These are phyloP conservation scores for Nothobranchius furzeri DNA, from an alignment of 2,113 vertebrate genomes.

Conservation along the genomic window DNA sequence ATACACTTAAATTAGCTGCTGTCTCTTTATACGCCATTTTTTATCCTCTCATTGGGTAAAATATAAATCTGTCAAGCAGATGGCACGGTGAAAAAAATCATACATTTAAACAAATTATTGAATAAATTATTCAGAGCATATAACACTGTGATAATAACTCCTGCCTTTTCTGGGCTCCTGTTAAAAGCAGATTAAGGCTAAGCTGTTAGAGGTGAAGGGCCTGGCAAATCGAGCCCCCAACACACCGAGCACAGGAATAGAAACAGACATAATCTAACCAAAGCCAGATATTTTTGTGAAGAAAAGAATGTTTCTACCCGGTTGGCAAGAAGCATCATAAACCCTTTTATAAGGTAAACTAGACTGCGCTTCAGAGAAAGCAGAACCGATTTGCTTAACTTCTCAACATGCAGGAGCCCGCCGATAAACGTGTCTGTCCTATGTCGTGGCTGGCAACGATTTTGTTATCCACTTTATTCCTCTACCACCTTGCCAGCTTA, in stretches of 20 bases:
- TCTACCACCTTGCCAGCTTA: constrained; percentile 57
- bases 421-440: constrained; percentile 70
- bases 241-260: constrained; percentile 69
- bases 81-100: constrained; percentile 55
- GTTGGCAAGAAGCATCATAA: constrained; percentile 72
- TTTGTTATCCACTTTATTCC: constrained; percentile 74
- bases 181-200: constrained; percentile 79
- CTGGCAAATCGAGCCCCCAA: constrained; percentile 75
- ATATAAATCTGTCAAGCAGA: constrained; percentile 53
- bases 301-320: constrained; percentile 71
- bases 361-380: constrained; percentile 68
- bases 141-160: constrained; percentile 66
- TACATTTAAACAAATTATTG: constrained; percentile 70
- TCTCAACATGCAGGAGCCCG: constrained; percentile 61
- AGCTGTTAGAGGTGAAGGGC: constrained; percentile 77
- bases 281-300: constrained; percentile 76
- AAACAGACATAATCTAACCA: constrained; percentile 81
- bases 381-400: constrained; percentile 82
- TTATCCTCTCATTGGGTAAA: constrained; percentile 46
- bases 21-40: constrained; percentile 28
- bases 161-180: constrained; percentile 63
- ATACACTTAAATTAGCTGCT: constrained; percentile 36
- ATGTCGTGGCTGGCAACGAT: constrained; percentile 60
- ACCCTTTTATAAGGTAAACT: constrained; percentile 74
- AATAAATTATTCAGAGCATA: constrained; percentile 69